These are phyloP conservation scores for Heliconius charithonia DNA, from an alignment of 2,888 invertebrate genomes.

Conservation along the genomic window DNA sequence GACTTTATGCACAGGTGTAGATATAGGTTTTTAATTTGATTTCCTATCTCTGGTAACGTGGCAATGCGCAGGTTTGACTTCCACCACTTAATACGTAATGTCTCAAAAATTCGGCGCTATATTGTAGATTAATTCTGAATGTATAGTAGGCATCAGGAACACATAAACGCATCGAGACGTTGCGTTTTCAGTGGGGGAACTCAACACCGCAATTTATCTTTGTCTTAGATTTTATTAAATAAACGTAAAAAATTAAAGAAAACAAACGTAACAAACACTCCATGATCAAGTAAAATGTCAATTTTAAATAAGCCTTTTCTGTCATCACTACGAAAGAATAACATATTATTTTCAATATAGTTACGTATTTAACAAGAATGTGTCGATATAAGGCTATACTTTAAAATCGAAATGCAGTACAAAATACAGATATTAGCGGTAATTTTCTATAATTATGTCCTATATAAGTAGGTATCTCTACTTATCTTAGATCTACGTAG, in stretches of 20 bases:
- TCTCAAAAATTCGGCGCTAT: too few relatives aligned
- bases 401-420: constrained; percentile 19
- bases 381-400: constrained; percentile 9
- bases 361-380: constrained; percentile 11
- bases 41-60: not conserved
- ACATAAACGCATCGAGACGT: too few relatives aligned
- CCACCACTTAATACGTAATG: not conserved
- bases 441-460: constrained; percentile 33
- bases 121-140: too few relatives aligned
- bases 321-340: constrained; percentile 7
- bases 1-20: too few relatives aligned
- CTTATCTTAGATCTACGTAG: constrained; percentile 24
- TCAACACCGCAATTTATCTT: not conserved
- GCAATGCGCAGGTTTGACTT: not conserved
- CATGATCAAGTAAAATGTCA: not conserved
- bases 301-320: constrained; percentile 8
- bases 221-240: not conserved
- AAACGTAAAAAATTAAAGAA: not conserved
- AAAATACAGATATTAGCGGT: constrained; percentile 27
- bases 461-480: constrained; percentile 11
- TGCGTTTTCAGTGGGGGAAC: not conserved
- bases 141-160: too few relatives aligned
- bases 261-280: not conserved
- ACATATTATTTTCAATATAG: constrained; percentile 10
- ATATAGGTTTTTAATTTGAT: too few relatives aligned